phyloP scores from a whole-genome alignment of 2,113 vertebrate genomes.

The Anser cygnoides region DNA sequence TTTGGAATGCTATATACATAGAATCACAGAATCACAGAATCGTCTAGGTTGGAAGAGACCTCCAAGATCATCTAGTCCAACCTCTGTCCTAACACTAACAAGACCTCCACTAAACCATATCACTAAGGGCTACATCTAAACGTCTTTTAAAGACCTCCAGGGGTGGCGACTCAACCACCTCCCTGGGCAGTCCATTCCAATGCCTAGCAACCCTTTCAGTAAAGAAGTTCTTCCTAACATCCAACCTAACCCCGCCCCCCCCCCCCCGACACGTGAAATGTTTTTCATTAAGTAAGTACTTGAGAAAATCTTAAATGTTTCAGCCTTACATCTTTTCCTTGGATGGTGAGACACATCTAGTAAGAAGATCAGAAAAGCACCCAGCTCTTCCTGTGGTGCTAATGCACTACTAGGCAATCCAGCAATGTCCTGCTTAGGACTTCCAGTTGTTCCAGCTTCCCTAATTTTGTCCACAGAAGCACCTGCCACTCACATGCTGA shows the following conservation, averaged over 20 bases:
- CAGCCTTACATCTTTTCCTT: neutral
- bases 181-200: no score
- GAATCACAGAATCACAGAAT: no score
- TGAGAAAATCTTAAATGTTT: neutral
- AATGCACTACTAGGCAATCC: neutral
- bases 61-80: no score
- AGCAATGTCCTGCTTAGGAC: neutral
- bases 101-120: no score
- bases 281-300: conserved; percentile 4
- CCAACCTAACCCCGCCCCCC: no score
- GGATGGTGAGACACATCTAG: neutral
- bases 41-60: no score
- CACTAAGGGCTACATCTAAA: no score
- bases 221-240: no score
- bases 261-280: neutral
- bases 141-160: no score
- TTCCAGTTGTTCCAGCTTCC: neutral
- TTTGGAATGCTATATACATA: neutral
- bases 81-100: no score
- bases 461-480: neutral
- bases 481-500: rapidly evolving
- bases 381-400: neutral
- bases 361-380: neutral
- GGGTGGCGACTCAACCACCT: no score
- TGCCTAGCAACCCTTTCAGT: no score